These are phyloP conservation scores for Xenopus petersii DNA, from an alignment of 2,797 vertebrate genomes.

Conservation along the genomic window DNA sequence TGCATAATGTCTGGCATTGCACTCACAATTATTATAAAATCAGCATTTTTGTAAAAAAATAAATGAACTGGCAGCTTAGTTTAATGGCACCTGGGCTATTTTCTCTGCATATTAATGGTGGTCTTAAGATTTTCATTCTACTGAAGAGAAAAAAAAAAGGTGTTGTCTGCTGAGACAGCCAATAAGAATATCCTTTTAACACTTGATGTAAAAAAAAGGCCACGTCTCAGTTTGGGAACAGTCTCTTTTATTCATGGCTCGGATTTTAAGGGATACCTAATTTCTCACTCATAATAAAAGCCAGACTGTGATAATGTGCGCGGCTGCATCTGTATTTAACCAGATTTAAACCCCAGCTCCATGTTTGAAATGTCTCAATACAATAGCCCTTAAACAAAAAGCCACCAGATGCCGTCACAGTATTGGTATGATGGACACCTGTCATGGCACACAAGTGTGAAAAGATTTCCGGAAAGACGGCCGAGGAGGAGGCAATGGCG, in stretches of 20 bases:
- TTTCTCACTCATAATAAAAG: conserved; percentile 30
- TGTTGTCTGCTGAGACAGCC: conserved; percentile 14
- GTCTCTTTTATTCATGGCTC: conserved; percentile 19
- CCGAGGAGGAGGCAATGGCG: neutral
- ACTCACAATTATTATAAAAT: conserved; percentile 20
- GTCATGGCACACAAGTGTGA: conserved; percentile 32
- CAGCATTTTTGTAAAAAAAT: conserved; percentile 15
- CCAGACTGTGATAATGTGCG: conserved; percentile 35
- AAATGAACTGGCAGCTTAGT: conserved; percentile 26
- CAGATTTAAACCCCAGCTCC: conserved; percentile 18
- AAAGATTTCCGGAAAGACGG: conserved; percentile 1
- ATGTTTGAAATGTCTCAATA: conserved; percentile 11
- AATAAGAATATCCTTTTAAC: conserved; percentile 30
- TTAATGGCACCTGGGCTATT: conserved; percentile 27
- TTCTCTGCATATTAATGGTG: conserved; percentile 23
- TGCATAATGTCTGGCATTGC: neutral
- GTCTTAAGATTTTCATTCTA: conserved; percentile 30
- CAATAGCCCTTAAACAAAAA: conserved; percentile 12
- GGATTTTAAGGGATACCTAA: conserved; percentile 15
- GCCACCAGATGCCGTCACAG: conserved; percentile 9
- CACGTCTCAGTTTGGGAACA: conserved; percentile 36
- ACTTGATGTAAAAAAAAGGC: conserved; percentile 34
- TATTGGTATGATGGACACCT: conserved; percentile 44
- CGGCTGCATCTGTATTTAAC: conserved; percentile 34
- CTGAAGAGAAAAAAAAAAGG: conserved; percentile 6